Conservation (phyloP, 2,888 invertebrate species). For the Netelia virgata region DNA sequence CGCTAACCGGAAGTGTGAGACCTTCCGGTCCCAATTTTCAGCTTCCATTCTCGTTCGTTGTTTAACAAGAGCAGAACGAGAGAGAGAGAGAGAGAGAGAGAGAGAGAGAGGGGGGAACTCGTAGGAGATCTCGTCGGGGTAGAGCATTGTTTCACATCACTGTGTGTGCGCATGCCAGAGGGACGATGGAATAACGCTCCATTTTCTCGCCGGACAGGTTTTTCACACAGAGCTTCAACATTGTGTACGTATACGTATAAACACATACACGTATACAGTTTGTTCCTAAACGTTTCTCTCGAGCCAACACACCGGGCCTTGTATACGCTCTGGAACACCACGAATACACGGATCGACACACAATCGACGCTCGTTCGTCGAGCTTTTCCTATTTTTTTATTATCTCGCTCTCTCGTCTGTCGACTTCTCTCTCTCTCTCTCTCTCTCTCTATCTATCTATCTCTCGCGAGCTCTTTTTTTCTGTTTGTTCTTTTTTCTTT, state of each 20-base stretch:
- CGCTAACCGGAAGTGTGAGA: constrained; percentile 59
- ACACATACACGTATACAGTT: neutral
- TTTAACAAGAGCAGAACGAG: constrained; percentile 43
- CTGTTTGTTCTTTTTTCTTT: too few relatives aligned
- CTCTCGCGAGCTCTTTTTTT: neutral
- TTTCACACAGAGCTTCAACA: constrained; percentile 21
- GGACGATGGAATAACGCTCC: constrained; percentile 51
- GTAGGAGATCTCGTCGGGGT: constrained; percentile 42
- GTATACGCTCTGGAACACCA: constrained; percentile 54
- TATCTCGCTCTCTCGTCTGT: constrained; percentile 13
- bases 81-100: constrained; percentile 19
- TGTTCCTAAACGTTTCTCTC: constrained; percentile 58
- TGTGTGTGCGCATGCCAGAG: constrained; percentile 27
- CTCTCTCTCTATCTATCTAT: neutral
- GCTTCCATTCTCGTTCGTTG: constrained; percentile 55
- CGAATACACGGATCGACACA: constrained; percentile 64
- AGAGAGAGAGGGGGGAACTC: constrained; percentile 11
- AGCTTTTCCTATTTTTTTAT: constrained; percentile 37
- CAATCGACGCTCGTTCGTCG: constrained; percentile 63
- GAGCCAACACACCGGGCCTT: constrained; percentile 19
- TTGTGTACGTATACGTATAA: neutral
- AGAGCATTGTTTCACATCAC: constrained; percentile 60
- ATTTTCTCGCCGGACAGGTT: constrained; percentile 59
- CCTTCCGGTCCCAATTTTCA: constrained; percentile 66
- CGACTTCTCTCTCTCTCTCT: neutral